Evolutionary conservation across 2,888 invertebrate genomes (phyloP).

Genomic region (Tipula unca): DNA sequence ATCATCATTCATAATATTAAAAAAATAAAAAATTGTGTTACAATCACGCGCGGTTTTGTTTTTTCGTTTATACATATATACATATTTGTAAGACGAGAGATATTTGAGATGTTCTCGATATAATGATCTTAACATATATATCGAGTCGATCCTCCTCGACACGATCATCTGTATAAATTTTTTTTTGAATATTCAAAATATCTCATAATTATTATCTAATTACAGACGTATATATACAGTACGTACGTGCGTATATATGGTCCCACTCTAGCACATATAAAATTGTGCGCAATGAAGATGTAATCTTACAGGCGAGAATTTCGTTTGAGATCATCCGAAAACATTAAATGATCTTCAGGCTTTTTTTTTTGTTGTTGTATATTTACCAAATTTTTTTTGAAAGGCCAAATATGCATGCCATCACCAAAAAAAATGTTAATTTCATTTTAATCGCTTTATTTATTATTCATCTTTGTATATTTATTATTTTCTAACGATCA

Average conservation of each 20-base stretch:
- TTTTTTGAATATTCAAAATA: conserved; percentile 1
- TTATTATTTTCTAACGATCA: conserved; percentile 14
- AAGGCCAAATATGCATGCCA: conserved; percentile 14
- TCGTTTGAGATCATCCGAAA: not conserved
- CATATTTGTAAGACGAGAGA: not conserved
- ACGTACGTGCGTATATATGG: not conserved
- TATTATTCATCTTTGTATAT: conserved; percentile 3
- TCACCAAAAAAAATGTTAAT: conserved; percentile 9
- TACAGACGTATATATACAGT: not conserved
- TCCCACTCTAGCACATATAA: not conserved
- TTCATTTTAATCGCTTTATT: conserved; percentile 14
- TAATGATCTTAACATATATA: not conserved
- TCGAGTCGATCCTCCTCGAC: not conserved
- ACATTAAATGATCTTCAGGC: conserved; percentile 14
- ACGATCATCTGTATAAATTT: not conserved
- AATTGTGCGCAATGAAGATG: not conserved
- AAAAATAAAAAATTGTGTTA: not conserved
- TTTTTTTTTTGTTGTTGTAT: not conserved
- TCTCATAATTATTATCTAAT: conserved; percentile 8
- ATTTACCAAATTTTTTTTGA: not conserved
- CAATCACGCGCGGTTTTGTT: conserved; percentile 8
- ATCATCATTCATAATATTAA: conserved; percentile 14
- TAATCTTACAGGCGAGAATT: not conserved
- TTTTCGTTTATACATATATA: not conserved
- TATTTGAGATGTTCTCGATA: conserved; percentile 8